A percentile compares a stretch with the other conserved stretches of the same genome.
phyloP scores from a whole-genome alignment of 1,140 invertebrate genomes.

The Forficula auricularia region DNA sequence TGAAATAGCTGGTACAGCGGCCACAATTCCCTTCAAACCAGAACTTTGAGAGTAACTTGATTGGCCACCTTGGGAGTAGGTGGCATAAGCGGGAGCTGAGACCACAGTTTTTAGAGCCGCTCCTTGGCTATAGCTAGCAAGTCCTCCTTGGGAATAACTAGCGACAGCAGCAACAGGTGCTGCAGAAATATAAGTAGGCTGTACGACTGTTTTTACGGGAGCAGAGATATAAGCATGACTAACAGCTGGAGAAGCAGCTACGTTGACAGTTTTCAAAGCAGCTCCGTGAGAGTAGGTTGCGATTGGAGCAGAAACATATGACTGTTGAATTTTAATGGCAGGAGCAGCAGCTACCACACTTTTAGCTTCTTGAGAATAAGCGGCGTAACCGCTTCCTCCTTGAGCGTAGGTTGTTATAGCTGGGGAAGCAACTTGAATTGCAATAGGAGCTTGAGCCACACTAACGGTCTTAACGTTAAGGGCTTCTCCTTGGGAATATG shows the following conservation, averaged over 20 bases:
- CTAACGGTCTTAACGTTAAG: too few relatives aligned
- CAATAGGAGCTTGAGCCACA: too few relatives aligned
- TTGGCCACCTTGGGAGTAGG: background rate
- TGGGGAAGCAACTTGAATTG: too few relatives aligned
- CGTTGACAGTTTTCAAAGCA: background rate
- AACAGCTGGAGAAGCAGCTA: background rate
- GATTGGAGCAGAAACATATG: background rate
- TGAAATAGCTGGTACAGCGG: too few relatives aligned
- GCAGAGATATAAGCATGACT: background rate
- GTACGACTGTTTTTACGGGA: background rate
- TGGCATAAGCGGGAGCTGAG: slow-evolving; percentile 4
- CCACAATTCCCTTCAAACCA: too few relatives aligned
- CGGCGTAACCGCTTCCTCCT: background rate
- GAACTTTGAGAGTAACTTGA: too few relatives aligned
- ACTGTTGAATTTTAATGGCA: background rate
- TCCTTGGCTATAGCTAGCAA: too few relatives aligned
- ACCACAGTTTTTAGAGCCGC: background rate
- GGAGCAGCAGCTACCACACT: slow-evolving; percentile 2
- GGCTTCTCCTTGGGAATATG: too few relatives aligned
- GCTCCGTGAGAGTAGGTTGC: background rate
- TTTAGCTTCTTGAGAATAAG: background rate
- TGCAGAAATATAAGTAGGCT: background rate
- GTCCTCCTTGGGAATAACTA: too few relatives aligned
- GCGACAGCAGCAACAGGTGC: background rate
- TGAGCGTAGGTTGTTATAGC: too few relatives aligned